Percentiles rank a stretch among this genome's conserved stretches.
These are phyloP conservation scores for Diachrysia chrysitis DNA, from an alignment of 2,888 invertebrate genomes.

Conservation along the genomic window DNA sequence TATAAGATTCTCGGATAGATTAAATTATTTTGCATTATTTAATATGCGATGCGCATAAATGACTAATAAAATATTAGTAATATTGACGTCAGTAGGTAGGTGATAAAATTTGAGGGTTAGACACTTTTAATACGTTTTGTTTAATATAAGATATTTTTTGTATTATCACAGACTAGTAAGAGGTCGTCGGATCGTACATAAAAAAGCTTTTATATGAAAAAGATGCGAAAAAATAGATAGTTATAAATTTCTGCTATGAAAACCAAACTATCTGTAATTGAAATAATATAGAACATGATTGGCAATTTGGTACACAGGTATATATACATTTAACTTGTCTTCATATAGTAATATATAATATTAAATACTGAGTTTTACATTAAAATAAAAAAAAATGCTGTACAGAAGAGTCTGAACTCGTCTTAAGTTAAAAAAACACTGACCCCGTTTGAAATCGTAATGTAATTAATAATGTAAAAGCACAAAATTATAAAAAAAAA, in stretches of 20 bases:
- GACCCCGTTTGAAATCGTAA: background rate
- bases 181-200: too few relatives aligned
- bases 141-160: background rate
- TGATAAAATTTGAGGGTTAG: background rate
- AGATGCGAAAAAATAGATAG: too few relatives aligned
- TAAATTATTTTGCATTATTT: constrained; percentile 2
- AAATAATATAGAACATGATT: too few relatives aligned
- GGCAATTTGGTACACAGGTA: too few relatives aligned
- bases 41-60: constrained; percentile 9
- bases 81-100: background rate
- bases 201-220: too few relatives aligned
- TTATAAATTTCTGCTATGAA: too few relatives aligned
- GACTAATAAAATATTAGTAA: background rate
- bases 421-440: background rate
- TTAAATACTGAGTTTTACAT: too few relatives aligned
- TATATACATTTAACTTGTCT: too few relatives aligned
- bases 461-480: background rate
- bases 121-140: background rate
- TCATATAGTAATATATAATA: too few relatives aligned
- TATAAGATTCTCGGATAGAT: background rate
- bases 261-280: too few relatives aligned
- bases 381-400: too few relatives aligned
- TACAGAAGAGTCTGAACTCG: background rate
- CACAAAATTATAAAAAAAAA: background rate
- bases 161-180: too few relatives aligned